phyloP scores from a whole-genome alignment of 2,797 vertebrate species.

The Rhodeus uyekii region DNA sequence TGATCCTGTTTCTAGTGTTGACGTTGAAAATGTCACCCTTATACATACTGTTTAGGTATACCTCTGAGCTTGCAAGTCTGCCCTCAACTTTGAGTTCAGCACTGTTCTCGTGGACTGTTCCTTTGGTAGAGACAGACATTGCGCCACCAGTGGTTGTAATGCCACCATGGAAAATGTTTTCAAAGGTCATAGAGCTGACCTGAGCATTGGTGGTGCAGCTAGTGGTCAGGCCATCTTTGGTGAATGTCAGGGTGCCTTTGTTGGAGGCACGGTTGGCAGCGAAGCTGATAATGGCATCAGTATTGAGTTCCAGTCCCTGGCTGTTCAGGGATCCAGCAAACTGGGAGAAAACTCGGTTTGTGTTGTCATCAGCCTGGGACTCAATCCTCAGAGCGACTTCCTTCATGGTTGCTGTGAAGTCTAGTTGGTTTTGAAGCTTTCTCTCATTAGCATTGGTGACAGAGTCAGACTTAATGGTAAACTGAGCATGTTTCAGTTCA shows the following conservation, averaged over 20 bases:
- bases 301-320: conserved; percentile 84
- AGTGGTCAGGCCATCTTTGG: conserved; percentile 79
- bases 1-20: conserved; percentile 83
- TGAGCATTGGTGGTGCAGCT: conserved; percentile 86
- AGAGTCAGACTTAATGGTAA: conserved; percentile 83
- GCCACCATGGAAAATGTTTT: conserved; percentile 84
- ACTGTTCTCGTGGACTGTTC: conserved; percentile 78
- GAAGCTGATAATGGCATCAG: conserved; percentile 80
- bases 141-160: conserved; percentile 80
- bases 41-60: conserved; percentile 78
- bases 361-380: conserved; percentile 78
- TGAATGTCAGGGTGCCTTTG: conserved; percentile 82
- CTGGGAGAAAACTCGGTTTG: conserved; percentile 75
- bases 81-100: conserved; percentile 83
- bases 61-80: conserved; percentile 78
- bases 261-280: conserved; percentile 81
- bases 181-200: conserved; percentile 79
- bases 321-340: conserved; percentile 82
- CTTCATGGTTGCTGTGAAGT: conserved; percentile 75
- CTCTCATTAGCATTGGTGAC: conserved; percentile 76
- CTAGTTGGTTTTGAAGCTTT: conserved; percentile 78
- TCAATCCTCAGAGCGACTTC: conserved; percentile 80
- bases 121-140: conserved; percentile 81
- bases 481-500: conserved; percentile 79
- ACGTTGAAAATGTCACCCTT: conserved; percentile 80